Base-by-base conservation (phyloP, 2,797 vertebrate genomes). In the Lepilemur septentrionalis region DNA sequence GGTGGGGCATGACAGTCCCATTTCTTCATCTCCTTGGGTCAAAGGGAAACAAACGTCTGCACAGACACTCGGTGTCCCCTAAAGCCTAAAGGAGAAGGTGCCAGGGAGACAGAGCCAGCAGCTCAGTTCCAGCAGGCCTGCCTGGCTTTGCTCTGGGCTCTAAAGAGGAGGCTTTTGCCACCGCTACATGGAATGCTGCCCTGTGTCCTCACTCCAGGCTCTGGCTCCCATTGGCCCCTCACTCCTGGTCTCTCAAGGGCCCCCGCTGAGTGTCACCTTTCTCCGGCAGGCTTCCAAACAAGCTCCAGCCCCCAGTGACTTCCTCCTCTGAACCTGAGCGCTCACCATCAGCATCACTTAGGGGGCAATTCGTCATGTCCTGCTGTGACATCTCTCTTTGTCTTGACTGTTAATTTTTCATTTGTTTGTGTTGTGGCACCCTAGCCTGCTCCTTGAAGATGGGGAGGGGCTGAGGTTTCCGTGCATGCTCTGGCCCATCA, bases 361-460 rank as follows among this genome's bases (percentile, higher is more conserved):
- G 0, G 48, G 70, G 80, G 35, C 55, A 70, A 30, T 83, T 79
- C 52, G 35, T 88, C 59, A 57, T 0, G 6, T 79, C 89, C 76
- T 63, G 52, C 79, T 23, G 67, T 59, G 79, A 76, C 57, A 18
- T 50, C 43, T 25, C 75, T 57, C 50, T 59, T 83, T 61, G 75
- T 93, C 78, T 95, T 41, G 20, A 61, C 65, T 57, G 55, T 92
- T 85, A 85, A 63, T 65, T 73, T 94, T 92, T 76, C 80, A 25
- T 48, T 7, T 23, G 59, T 73, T 63, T 52, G 25, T 35, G 30
- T 79, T 65, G 76, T 38, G 48, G n/a, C 28, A 38, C 38, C 43
- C 10, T 1, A 55, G 85, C 50, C 38, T 55, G 72, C 55, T 94
- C 38, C 57, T 50, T 17, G 43, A 32, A 81, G 25, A 35, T 0